Evolutionary conservation across 2,797 vertebrate species (phyloP).

Genomic region (Pogonophryne albipinna): DNA sequence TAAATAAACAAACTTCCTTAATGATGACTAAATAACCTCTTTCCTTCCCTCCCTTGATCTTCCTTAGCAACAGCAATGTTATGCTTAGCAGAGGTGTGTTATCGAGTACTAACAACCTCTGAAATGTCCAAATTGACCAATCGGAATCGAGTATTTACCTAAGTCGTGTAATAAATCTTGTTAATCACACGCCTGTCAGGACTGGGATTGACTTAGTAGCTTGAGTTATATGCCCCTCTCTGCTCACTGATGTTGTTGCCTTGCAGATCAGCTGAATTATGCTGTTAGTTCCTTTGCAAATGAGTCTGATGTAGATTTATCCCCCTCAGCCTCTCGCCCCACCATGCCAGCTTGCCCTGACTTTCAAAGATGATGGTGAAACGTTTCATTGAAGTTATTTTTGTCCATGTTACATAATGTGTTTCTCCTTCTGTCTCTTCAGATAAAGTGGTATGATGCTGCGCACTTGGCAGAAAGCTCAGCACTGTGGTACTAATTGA

Average conservation of each 20-base stretch:
- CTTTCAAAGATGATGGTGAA: conserved; percentile 49
- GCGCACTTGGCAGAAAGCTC: conserved; percentile 47
- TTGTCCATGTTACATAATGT: conserved; percentile 59
- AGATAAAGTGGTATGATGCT: conserved; percentile 39
- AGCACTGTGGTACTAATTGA: conserved; percentile 33
- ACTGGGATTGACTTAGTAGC: conserved; percentile 28
- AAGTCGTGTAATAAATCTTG: no score
- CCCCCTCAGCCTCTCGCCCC: conserved; percentile 40
- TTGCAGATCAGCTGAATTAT: conserved; percentile 57
- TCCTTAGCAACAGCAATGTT: no score
- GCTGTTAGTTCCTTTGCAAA: conserved; percentile 46
- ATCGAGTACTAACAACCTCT: no score
- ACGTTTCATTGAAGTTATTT: conserved; percentile 60
- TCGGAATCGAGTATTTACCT: no score
- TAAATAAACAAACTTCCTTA: no score
- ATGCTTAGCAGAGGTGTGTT: no score
- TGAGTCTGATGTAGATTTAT: conserved; percentile 63
- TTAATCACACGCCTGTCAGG: conserved; percentile 12
- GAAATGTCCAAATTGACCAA: no score
- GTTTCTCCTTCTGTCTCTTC: conserved; percentile 56
- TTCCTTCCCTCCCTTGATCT: no score
- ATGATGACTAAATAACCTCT: no score
- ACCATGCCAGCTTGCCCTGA: conserved; percentile 35
- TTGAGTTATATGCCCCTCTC: conserved; percentile 45
- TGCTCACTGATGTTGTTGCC: conserved; percentile 33